Evolutionary conservation across 2,113 vertebrate species (phyloP), one percentile per base, ranked within the genome.

Genomic region (Bolborhynchus lineola): DNA sequence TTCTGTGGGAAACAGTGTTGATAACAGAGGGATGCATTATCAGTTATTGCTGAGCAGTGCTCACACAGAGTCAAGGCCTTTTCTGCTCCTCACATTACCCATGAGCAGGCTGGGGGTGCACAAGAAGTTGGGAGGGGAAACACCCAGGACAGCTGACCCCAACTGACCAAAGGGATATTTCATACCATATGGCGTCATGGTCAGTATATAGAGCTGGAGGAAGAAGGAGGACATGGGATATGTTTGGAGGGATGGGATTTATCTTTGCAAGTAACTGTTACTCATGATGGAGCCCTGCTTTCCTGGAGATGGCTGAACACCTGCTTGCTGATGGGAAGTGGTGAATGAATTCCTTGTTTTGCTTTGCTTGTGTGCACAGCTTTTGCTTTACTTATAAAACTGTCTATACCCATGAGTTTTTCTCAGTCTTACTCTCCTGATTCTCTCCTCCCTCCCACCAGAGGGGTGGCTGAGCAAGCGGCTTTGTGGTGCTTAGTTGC

Each of bases 161-260:
- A 79, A 17, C 13, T 25, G n/a, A 47, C 20, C 20, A n/a, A 35
- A 41, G 46, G 25, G 52, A 53, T 49, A 37, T 9, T 42, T n/a
- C 46, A 47, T 2, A 55, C 14, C 10, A 14, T 17, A 9, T 19
- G 46, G 47, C 8, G 16, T 68, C 52, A 53, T 62, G n/a, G 39
- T 62, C 75, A 46, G 1, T 35, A 41, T 23, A 19, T 26, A 86
- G 35, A 62, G 14, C 46, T 55, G 35, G 10, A 15, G 26, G 25
- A 86, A 86, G 39, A 37, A 75, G 62, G 8, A 62, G n/a, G 39
- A 81, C 55, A n/a, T 14, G 10, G 6, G 29, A 26, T 35, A 62
- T 0, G 6, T 57, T 55, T 42, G 12, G 29, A 55, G 0, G 12
- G 11, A 35, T 13, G 16, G 25, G 3, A 3, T 47, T 49, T 68